A percentile compares a stretch with the other conserved stretches of the same genome.
Conservation (phyloP, 2,113 vertebrate genomes). For the Raja brachyura region DNA sequence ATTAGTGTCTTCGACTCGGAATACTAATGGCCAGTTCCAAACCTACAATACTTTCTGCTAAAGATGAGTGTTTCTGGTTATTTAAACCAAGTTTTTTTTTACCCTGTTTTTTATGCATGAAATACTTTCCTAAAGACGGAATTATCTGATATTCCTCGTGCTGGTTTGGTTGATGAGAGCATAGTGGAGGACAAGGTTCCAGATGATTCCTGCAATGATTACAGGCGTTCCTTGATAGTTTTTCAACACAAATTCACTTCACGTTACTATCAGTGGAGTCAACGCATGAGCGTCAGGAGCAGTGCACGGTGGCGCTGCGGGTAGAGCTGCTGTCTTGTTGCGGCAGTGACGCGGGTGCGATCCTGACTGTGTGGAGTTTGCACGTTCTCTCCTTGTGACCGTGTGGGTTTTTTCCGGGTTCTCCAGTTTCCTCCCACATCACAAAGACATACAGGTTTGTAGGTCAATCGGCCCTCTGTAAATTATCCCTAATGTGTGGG, state of each 20-base stretch:
- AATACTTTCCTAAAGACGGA: neutral
- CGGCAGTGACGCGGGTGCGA: no score
- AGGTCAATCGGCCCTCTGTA: no score
- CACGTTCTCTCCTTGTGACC: no score
- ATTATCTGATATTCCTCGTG: neutral
- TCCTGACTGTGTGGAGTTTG: no score
- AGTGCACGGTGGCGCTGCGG: no score
- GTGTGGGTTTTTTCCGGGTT: no score
- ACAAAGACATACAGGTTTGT: no score
- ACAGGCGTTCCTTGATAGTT: constrained; percentile 1
- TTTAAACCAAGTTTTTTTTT: neutral
- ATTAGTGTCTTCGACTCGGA: neutral
- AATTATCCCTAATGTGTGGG: no score
- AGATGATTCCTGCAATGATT: constrained; percentile 4
- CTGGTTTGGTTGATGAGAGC: neutral
- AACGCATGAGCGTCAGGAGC: no score
- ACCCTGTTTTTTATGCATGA: constrained; percentile 15
- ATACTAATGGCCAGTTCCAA: neutral
- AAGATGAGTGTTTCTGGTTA: neutral
- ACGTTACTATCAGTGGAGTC: neutral
- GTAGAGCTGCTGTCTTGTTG: no score
- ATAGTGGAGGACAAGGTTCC: neutral
- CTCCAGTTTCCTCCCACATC: no score
- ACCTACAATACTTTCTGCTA: neutral
- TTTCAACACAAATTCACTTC: neutral